A percentile compares a stretch with the other conserved stretches of the same genome.
These are phyloP conservation scores for Cacoxenus indagator DNA, from an alignment of 2,888 invertebrate genomes.

Conservation along the genomic window DNA sequence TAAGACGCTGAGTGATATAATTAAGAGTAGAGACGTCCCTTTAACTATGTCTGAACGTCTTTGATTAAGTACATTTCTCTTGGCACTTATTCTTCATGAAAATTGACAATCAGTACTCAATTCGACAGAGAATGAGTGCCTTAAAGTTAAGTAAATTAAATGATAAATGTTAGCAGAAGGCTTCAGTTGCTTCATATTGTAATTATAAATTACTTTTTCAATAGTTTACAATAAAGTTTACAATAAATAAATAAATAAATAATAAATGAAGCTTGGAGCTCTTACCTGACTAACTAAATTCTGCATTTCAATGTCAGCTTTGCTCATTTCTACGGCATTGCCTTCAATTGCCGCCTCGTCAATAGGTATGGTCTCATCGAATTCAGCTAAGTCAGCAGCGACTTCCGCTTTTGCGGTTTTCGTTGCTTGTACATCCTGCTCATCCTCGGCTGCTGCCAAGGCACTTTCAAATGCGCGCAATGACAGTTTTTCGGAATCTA, in stretches of 20 bases:
- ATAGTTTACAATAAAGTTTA: background rate
- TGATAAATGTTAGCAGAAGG: background rate
- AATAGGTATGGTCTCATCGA: conserved; percentile 94
- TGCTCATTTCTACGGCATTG: conserved; percentile 76
- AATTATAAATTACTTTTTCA: background rate
- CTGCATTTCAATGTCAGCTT: conserved; percentile 81
- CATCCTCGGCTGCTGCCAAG: conserved; percentile 93
- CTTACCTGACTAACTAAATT: conserved; percentile 80
- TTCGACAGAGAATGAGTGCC: conserved; percentile 21
- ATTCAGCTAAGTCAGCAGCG: conserved; percentile 91
- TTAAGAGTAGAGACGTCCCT: conserved; percentile 55
- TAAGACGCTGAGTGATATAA: conserved; percentile 70
- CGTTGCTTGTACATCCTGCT: conserved; percentile 93
- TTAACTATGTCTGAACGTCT: conserved; percentile 70
- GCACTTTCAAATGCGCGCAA: conserved; percentile 83
- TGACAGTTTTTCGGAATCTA: conserved; percentile 74
- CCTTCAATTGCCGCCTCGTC: conserved; percentile 74
- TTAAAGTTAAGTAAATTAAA: too few species aligned
- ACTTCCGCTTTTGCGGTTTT: conserved; percentile 91
- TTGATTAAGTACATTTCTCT: conserved; percentile 42
- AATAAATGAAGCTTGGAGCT: background rate
- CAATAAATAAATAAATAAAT: background rate
- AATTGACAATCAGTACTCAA: conserved; percentile 20
- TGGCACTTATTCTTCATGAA: conserved; percentile 42
- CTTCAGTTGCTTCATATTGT: background rate